Percentiles rank a stretch among this genome's conserved stretches.
Evolutionary conservation across 2,113 vertebrate species (phyloP).

Genomic region (Percina caprodes): DNA sequence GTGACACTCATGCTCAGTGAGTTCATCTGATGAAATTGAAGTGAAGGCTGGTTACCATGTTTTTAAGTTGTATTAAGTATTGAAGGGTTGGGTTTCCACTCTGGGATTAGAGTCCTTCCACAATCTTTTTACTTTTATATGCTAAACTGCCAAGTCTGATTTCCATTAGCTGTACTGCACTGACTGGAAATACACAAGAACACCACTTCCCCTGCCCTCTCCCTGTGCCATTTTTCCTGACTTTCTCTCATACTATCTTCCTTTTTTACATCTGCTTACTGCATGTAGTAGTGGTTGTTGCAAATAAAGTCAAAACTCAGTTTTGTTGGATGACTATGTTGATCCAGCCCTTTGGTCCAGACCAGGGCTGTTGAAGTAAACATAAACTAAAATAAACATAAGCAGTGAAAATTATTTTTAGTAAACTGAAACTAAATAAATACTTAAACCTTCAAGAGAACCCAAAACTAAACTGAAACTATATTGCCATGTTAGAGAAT

Average conservation of each 20-base stretch:
- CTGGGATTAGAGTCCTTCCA: slow-evolving; percentile 54
- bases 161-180: slow-evolving; percentile 38
- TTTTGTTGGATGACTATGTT: no score
- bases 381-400: no score
- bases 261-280: no score
- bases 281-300: not conserved
- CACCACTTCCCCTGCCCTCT: not conserved
- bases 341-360: no score
- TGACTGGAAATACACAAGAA: slow-evolving; percentile 4
- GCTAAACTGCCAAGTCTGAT: slow-evolving; percentile 66
- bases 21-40: slow-evolving; percentile 65
- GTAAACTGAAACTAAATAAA: no score
- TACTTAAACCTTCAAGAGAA: no score
- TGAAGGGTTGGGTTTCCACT: slow-evolving; percentile 59
- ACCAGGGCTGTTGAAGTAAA: no score
- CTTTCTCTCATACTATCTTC: not conserved
- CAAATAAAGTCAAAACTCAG: not conserved
- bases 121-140: slow-evolving; percentile 50
- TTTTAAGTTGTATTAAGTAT: slow-evolving; percentile 78
- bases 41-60: slow-evolving; percentile 73
- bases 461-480: no score
- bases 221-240: not conserved
- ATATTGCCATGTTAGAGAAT: no score
- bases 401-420: no score
- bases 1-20: slow-evolving; percentile 8